These are phyloP conservation scores for Brachyistius frenatus DNA, from an alignment of 2,113 vertebrate species.

Conservation along the genomic window DNA sequence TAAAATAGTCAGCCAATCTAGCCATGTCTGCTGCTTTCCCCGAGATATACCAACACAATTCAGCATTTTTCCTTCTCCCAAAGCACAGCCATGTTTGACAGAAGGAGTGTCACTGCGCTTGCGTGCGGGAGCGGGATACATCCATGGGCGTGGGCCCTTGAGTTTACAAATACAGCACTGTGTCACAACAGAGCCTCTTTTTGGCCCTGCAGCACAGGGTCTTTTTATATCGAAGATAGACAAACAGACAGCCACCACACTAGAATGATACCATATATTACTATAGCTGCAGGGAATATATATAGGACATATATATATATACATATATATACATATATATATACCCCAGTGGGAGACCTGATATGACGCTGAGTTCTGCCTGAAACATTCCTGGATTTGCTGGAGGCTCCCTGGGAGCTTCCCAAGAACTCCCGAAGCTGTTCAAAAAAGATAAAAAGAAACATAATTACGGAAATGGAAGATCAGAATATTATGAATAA, in stretches of 20 bases:
- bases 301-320: too few species aligned
- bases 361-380: not conserved
- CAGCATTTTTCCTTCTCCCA: constrained; percentile 92
- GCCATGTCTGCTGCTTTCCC: constrained; percentile 90
- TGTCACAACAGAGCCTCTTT: constrained; percentile 37
- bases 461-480: not conserved
- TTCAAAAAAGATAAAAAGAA: not conserved
- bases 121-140: constrained; percentile 81
- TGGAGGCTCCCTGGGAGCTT: not conserved
- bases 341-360: not conserved
- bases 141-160: constrained; percentile 84
- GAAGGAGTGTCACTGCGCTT: constrained; percentile 87
- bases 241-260: not conserved
- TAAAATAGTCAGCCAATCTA: constrained; percentile 95
- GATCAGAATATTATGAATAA: not conserved
- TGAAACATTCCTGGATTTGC: not conserved
- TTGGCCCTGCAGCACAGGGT: constrained; percentile 16
- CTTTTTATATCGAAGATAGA: not conserved
- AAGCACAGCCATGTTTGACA: constrained; percentile 97
- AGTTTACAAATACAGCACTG: constrained; percentile 73
- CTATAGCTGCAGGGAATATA: not conserved
- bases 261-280: not conserved
- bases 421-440: not conserved
- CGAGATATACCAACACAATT: constrained; percentile 84
- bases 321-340: not conserved